phyloP scores from a whole-genome alignment of 2,888 invertebrate species.

The Meghimatium bilineatum region DNA sequence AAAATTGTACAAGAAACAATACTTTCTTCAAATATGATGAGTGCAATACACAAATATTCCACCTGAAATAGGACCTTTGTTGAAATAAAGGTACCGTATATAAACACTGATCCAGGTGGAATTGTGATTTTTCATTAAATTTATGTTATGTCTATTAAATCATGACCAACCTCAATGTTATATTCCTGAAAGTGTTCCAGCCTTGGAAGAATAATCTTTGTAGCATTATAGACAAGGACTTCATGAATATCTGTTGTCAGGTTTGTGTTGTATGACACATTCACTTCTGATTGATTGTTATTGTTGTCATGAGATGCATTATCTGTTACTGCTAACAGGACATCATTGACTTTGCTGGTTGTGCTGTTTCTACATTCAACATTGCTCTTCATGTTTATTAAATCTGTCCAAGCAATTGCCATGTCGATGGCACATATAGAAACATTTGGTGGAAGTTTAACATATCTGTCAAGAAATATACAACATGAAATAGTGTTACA shows the following conservation, averaged over 20 bases:
- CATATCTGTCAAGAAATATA: neutral
- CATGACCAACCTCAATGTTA: constrained; percentile 69
- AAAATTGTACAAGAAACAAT: no score
- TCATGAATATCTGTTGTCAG: constrained; percentile 37
- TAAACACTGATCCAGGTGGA: no score
- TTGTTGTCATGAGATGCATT: neutral
- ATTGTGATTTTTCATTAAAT: no score
- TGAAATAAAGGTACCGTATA: no score
- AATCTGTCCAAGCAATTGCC: no score
- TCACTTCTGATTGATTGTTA: neutral
- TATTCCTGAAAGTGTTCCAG: constrained; percentile 75
- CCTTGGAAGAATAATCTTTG: constrained; percentile 65
- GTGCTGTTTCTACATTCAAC: neutral
- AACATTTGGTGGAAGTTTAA: neutral
- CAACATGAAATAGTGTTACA: neutral
- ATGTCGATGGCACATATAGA: neutral
- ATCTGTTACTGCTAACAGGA: neutral
- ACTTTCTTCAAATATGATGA: no score
- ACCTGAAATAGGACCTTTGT: no score
- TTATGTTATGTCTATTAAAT: neutral
- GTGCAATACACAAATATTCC: no score
- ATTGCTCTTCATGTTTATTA: neutral
- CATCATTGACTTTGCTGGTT: neutral
- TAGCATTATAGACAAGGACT: constrained; percentile 61
- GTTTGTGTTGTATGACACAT: constrained; percentile 8